Evolutionary conservation across 2,113 vertebrate genomes (phyloP), one percentile per base, ranked within the genome.

Genomic region (Acanthisitta chloris): DNA sequence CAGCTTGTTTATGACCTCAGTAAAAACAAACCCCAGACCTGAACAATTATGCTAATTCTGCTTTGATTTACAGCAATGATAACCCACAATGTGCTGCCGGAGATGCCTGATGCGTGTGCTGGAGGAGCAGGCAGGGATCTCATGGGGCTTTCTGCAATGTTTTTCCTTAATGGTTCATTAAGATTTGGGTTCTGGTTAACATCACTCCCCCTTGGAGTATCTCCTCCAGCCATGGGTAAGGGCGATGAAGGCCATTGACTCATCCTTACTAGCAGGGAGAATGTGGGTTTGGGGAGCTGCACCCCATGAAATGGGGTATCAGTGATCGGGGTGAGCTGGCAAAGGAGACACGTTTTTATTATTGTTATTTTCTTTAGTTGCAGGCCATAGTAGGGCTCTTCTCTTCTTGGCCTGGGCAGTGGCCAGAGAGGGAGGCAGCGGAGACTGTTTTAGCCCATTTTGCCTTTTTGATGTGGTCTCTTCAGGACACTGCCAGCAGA

Each of bases 1-100:
- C 92, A 83, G 79, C 59, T 93, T 90, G 64, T 91, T 90, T 95
- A 84, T 88, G 73, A 74, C 73, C 81, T 81, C 65, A 40, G 58
- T 90, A 88, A 86, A 95, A 96, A 83, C 55, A 88, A 81, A 29
- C 20, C 40, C 38, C 58, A 77, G 71, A 67, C 74, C 51, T 66
- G 62, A 96, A 70, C 76, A 92, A 62, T 69, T 87, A 73, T 80
- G 81, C 18, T 73, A 90, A 94, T 93, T 82, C 46, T 57, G 48
- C 70, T 79, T 82, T 93, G 92, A 93, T 96, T 94, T 85, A 70
- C 67, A 55, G 85, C 81, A 55, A 20, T 36, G 81, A 70, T 80
- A 93, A 59, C 49, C 70, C 72, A 66, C 49, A 86, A 25, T 20
- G 31, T 5, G 9, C 85, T 81, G 58, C 70, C 1, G 5, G 57